These are phyloP conservation scores for Heptranchias perlo DNA, from an alignment of 2,113 vertebrate genomes.

Conservation along the genomic window DNA sequence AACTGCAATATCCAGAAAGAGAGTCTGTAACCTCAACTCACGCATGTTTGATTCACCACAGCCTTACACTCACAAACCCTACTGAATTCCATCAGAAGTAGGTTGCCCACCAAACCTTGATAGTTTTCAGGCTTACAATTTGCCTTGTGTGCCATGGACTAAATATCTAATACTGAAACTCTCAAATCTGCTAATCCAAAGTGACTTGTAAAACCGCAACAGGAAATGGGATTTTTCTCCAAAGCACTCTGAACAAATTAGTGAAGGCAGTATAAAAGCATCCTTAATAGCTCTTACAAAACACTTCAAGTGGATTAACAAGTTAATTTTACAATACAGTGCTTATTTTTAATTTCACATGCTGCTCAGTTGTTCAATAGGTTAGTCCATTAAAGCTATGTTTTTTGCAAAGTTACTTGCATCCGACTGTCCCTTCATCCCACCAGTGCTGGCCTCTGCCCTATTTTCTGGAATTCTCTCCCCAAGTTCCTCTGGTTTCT, in stretches of 20 bases:
- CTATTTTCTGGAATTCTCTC: neutral
- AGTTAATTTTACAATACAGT: neutral
- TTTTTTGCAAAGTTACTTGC: neutral
- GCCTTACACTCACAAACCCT: neutral
- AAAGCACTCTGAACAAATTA: constrained; percentile 15
- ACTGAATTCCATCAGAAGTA: neutral
- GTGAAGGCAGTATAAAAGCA: neutral
- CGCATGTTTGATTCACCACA: neutral
- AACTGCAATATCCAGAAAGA: neutral
- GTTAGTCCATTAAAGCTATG: neutral
- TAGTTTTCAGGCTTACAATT: neutral
- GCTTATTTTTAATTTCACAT: neutral
- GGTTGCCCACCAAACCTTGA: neutral
- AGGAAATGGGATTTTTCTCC: neutral
- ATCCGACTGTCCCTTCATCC: neutral
- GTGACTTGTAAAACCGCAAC: neutral
- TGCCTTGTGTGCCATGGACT: too few relatives aligned
- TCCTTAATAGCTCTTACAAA: neutral
- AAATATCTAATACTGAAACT: neutral
- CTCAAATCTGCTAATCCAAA: neutral
- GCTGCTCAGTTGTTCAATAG: neutral
- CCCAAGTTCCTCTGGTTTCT: neutral
- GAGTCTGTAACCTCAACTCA: too few relatives aligned
- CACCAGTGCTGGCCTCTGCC: neutral
- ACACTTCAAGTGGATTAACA: neutral